Conservation (phyloP, 2,888 invertebrate genomes). For the Leptopilina myrica region DNA sequence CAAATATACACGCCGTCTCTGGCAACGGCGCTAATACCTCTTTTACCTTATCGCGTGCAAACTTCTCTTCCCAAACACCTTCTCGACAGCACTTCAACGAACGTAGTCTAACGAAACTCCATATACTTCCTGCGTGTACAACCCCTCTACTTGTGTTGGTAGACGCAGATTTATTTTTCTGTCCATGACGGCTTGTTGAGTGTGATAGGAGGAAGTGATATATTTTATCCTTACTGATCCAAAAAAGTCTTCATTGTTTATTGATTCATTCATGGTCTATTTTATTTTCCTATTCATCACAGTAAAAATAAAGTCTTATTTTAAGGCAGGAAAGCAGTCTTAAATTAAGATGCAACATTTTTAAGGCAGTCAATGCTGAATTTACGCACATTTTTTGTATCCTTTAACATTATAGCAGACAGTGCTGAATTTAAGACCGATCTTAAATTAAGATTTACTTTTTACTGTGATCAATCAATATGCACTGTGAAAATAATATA, state of each 20-base stretch:
- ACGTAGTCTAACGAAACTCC: conserved; percentile 38
- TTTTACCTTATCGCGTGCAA: conserved; percentile 56
- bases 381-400: no score
- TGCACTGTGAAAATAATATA: no score
- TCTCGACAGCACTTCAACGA: conserved; percentile 43
- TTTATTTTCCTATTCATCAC: conserved; percentile 24
- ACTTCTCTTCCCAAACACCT: conserved; percentile 45
- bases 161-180: conserved; percentile 32
- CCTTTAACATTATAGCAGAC: no score
- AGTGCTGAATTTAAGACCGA: no score
- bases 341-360: no score
- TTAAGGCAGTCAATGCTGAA: no score
- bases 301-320: no score
- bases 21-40: conserved; percentile 60
- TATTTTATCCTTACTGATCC: conserved; percentile 21
- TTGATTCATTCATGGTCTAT: conserved; percentile 6
- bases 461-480: conserved; percentile 29
- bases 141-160: conserved; percentile 35
- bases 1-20: conserved; percentile 59
- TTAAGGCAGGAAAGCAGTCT: no score
- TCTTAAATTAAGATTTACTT: no score
- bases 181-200: conserved; percentile 31
- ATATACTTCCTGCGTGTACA: conserved; percentile 26
- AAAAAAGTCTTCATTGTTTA: conserved; percentile 20
- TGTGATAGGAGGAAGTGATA: conserved; percentile 24